Base-by-base conservation (phyloP, 2,797 vertebrate species). In the Rhyacichthys aspro region DNA sequence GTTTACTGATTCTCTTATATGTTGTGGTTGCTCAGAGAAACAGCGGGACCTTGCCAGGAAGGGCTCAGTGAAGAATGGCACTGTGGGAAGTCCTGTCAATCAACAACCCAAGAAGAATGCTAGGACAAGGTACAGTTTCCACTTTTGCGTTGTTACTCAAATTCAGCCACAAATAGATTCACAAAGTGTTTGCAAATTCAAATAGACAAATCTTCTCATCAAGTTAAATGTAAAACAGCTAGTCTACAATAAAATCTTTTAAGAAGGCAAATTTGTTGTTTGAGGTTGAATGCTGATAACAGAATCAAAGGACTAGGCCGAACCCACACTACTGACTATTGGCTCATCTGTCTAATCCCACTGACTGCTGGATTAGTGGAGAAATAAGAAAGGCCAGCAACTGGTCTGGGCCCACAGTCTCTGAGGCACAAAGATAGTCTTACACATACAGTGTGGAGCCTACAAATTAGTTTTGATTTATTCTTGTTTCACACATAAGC, bases 101-200 rank as follows among this genome's bases (percentile, higher is more conserved):
- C 97, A 99, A 55, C 97, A 99, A 71, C 97, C 97, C 73, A 99
- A 99, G 92, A 99, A 99, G 91, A 99, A 96, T 81, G 95, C 96
- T 79, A 92, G 96, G 82, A 99, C 97, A 91, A 95, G 97, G 97
- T 99, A 88, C 23, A 1, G 45, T 68, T 39, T 52, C 54, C 54
- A 44, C 39, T 7, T 45, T 18, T 19, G 52, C 0, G 43, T 63
- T 78, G 15, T 55, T 44, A 34, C 45, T 44, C 5, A 55, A 43
- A 15, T 63, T 36, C 45, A 28, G 19, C 12, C n/a, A 14, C 49
- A 76, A 59, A 50, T 52, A 63, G 54, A 53, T 61, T 5, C 23
- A 28, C 23, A 28, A 28, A 28, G 23, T 28, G 7, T 28, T 28
- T 28, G 23, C 23, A 28, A 28, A 28, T 28, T 28, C 23, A 28